Base-by-base conservation (phyloP, 2,888 invertebrate genomes). In the Himalopsyche tibetana region DNA sequence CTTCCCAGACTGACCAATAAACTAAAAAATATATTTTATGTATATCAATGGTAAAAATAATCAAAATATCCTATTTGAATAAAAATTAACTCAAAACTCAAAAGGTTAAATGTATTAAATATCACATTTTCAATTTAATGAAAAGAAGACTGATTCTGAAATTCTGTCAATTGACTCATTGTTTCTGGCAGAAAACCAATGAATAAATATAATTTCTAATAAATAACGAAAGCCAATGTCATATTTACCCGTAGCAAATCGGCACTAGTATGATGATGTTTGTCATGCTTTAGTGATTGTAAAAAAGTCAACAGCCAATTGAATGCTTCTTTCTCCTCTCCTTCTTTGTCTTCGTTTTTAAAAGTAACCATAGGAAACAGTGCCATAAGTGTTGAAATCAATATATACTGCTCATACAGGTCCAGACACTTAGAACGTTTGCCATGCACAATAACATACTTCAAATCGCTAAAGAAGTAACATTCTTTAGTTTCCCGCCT, bases 351-450 rank as follows among this genome's bases (percentile, higher is more conserved):
- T 1, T 11, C 19, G 11, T n/a, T 17, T 6, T 42, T 19, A 42
- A 38, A 55, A 28, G 51, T 42, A 4, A 87, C 69, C 85, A 82
- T 87, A 56, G 83, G 83, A 28, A 82, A 42, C 5, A 87, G 11
- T 28, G 83, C 84, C n/a, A 82, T 56, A 0, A 80, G 55, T 55
- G 84, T 38, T 38, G 85, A 86, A 17, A 87, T 55, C 82, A 87
- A 63, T 11, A 84, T 82, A 69, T 86, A 87, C 36, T 86, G 86
- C n/a, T 87, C 82, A 36, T 87, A 87, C 17, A 83, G 82, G 6
- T 36, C 9, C 17, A 86, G 55, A 0, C 19, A 15, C 28, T 82
- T 74, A 15, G 69, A 45, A 4, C 56, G 19, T 63, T 87, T 69
- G 11, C 80, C 84, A 45, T 85, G 74, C 0, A 42, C 55, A n/a